Evolutionary conservation across 2,797 vertebrate genomes (phyloP).

Genomic region (Onychomys torridus): DNA sequence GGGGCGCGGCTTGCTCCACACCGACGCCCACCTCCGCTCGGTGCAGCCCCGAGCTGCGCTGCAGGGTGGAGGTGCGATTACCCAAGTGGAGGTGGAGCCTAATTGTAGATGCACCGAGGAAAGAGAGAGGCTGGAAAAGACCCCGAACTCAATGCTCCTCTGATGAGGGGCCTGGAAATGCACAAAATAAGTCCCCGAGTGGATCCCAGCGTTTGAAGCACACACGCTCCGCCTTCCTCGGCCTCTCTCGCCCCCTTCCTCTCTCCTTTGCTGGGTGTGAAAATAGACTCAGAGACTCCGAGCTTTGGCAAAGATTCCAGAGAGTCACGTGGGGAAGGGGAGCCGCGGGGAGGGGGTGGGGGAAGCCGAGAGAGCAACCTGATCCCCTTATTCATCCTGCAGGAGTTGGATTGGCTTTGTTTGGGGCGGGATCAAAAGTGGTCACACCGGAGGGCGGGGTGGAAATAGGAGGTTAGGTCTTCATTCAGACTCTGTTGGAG

Average conservation of each 20-base stretch:
- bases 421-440: constrained; percentile 65
- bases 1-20: constrained; percentile 8
- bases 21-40: background rate
- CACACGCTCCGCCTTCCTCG: constrained; percentile 47
- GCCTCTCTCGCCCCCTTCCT: background rate
- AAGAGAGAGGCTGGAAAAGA: background rate
- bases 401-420: constrained; percentile 79
- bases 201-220: constrained; percentile 37
- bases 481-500: background rate
- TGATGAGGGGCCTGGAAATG: constrained; percentile 26
- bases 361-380: constrained; percentile 79
- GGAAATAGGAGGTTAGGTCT: background rate
- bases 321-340: constrained; percentile 84
- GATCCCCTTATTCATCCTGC: constrained; percentile 77
- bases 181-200: background rate
- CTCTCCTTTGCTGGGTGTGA: constrained; percentile 17
- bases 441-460: background rate
- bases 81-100: constrained; percentile 14
- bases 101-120: background rate
- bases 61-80: constrained; percentile 51
- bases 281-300: constrained; percentile 78
- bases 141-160: background rate
- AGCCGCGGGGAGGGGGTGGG: background rate
- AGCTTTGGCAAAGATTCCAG: constrained; percentile 82
- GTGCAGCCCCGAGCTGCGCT: background rate